A percentile compares a stretch with the other conserved stretches of the same genome.
Evolutionary conservation across 1,140 invertebrate genomes (phyloP).

Genomic region (Drosophila varians): DNA sequence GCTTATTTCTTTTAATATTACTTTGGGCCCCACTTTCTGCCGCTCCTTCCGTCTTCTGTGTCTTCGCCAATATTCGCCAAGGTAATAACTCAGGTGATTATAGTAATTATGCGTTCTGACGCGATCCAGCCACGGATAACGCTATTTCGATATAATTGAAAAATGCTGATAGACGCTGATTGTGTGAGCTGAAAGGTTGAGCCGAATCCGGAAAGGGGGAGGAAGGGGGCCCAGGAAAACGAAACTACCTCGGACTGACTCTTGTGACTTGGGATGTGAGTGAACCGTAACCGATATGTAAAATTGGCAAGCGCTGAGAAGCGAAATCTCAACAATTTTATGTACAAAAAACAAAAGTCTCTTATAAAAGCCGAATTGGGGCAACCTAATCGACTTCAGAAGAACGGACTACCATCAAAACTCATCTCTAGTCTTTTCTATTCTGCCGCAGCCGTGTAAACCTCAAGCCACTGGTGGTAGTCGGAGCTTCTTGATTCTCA

Average conservation of each 20-base stretch:
- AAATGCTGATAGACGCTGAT: slow-evolving; percentile 84
- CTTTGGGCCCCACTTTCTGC: slow-evolving; percentile 21
- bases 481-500: slow-evolving; percentile 14
- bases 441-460: slow-evolving; percentile 5
- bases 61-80: slow-evolving; percentile 82
- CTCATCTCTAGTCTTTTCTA: neutral
- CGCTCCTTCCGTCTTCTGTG: slow-evolving; percentile 49
- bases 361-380: neutral
- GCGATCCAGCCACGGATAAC: slow-evolving; percentile 83
- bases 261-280: neutral
- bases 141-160: slow-evolving; percentile 84
- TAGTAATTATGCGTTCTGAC: slow-evolving; percentile 84
- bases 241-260: neutral
- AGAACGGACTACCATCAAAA: neutral
- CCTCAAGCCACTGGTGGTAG: slow-evolving; percentile 11
- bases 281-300: neutral
- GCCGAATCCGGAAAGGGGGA: slow-evolving; percentile 9
- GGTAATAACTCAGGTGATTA: slow-evolving; percentile 84
- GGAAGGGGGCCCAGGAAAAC: slow-evolving; percentile 1
- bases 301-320: neutral
- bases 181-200: slow-evolving; percentile 52
- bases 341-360: neutral
- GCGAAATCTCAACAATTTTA: neutral
- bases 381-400: neutral
- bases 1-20: slow-evolving; percentile 73